Base-by-base conservation (phyloP, 2,113 vertebrate genomes). In the Cacatua alba region DNA sequence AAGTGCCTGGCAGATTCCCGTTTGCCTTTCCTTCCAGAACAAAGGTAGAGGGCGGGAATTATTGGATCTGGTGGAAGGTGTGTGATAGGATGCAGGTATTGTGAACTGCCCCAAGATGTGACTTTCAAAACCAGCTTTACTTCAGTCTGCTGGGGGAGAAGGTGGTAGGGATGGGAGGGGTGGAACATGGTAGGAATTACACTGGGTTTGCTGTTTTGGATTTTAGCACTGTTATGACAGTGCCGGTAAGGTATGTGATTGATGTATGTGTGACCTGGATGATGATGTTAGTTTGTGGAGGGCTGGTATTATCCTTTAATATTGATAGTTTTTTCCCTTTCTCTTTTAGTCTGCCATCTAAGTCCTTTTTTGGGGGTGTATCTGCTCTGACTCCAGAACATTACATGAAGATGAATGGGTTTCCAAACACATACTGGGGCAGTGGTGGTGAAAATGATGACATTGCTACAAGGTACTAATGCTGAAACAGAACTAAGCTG, bases 391-490 rank as follows among this genome's bases (percentile, higher is more conserved):
- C 97, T 74, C 98, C 98, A 57, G 97, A 98, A 46, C 98, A 98
- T 48, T 98, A 98, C 87, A 97, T 97, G 97, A 98, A 96, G 96
- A 98, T 98, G 39, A 98, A 98, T 69, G 98, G 98, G 21, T 98
- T 98, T 94, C 98, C 98, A 83, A 98, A 98, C 71, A 98, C 97
- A 0, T 98, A 97, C 90, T 98, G 98, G 98, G 98, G 94, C 5
- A 94, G 90, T 9, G 94, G 92, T 57, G 97, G 96, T 84, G 98
- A 98, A 96, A 90, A 96, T 25, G 98, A 98, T 1, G 98, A 98
- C 87, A 98, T 98, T 59, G 97, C 97, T 68, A 76, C 95, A 77
- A 98, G 98, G 98, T 98, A 97, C 41, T 69, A 28, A 20, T 35
- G 55, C 52, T 60, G 35, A 78, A 88, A 25, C 24, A 41, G 8